Evolutionary conservation across 2,113 vertebrate species (phyloP).

Genomic region (Hippocampus abdominalis): DNA sequence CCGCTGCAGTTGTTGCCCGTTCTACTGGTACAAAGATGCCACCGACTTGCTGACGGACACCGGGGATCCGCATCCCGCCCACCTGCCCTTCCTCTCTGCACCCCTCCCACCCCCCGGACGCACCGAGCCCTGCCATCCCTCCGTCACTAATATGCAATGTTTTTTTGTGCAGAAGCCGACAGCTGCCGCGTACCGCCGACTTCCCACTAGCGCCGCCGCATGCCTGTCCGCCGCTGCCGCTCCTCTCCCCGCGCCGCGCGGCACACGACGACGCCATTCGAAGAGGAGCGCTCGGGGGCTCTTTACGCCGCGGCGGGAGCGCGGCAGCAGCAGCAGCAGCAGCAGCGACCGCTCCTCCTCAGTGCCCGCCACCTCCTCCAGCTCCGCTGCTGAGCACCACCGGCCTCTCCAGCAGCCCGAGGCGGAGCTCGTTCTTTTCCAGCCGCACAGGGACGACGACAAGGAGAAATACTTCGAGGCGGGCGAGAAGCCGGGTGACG

Average conservation of each 20-base stretch:
- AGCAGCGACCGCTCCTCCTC: slow-evolving; percentile 40
- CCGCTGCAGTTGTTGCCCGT: slow-evolving; percentile 80
- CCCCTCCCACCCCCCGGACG: slow-evolving; percentile 64
- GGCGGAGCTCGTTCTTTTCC: slow-evolving; percentile 76
- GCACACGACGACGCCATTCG: slow-evolving; percentile 70
- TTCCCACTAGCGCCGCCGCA: slow-evolving; percentile 82
- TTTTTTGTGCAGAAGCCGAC: slow-evolving; percentile 86
- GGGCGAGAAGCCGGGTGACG: slow-evolving; percentile 58
- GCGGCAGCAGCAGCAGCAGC: slow-evolving; percentile 69
- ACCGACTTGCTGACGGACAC: slow-evolving; percentile 59
- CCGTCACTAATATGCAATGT: slow-evolving; percentile 85
- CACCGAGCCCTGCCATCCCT: slow-evolving; percentile 48
- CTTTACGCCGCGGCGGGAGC: slow-evolving; percentile 71
- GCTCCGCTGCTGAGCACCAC: slow-evolving; percentile 39
- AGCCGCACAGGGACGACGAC: slow-evolving; percentile 83
- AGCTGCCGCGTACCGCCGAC: slow-evolving; percentile 76
- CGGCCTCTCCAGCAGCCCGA: slow-evolving; percentile 64
- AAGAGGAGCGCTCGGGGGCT: slow-evolving; percentile 67
- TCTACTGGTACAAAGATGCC: slow-evolving; percentile 66
- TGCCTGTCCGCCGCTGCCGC: slow-evolving; percentile 63
- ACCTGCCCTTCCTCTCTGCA: slow-evolving; percentile 76
- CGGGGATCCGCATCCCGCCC: slow-evolving; percentile 71
- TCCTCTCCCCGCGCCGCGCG: slow-evolving; percentile 64
- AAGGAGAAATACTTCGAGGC: slow-evolving; percentile 74
- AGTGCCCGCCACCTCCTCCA: slow-evolving; percentile 1